Base-by-base conservation (phyloP, 1,140 invertebrate species). In the Lerema accius region DNA sequence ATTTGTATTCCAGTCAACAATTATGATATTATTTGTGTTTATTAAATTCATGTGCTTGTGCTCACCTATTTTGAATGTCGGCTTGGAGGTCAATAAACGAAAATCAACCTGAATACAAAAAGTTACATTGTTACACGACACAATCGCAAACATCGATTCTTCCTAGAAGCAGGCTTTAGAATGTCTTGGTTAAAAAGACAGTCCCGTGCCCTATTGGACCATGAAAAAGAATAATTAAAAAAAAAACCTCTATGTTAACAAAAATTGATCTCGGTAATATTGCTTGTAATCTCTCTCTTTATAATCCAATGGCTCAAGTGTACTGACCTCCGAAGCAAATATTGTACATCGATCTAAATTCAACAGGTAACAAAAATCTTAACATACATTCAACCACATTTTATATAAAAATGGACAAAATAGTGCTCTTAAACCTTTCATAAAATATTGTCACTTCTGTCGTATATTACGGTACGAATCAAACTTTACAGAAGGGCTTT, bases 361-460 rank as follows among this genome's bases (percentile, higher is more conserved):
- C 14, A 35, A 37, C n/a, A 26, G 39, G 19, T 56, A 58, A 28
- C 28, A 37, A 35, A 35, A 53, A 53, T 45, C 35, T 45, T 53
- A 45, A 43, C 39, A 43, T 50, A 63, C 39, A 53, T 53, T 63
- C 46, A 61, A 61, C 60, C 49, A 63, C 40, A 42, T 63, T 46
- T 43, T 56, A 35, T 62, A 55, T 62, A 71, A 67, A 70, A 62
- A 71, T 70, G 69, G 69, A 76, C 67, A 75, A 80, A 83, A 84
- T 82, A 82, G 71, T 82, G 73, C 71, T 78, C 53, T 72, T 78
- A 81, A 80, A 82, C 45, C 43, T 76, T 64, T 84, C 65, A 71
- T 71, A 82, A 82, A 86, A 86, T 84, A 86, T 78, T 78, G 78
- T 77, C 71, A 65, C 60, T 71, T 76, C 51, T 42, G 19, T 42